Conservation (phyloP, 2,888 invertebrate species). For the Lysandra coridon region DNA sequence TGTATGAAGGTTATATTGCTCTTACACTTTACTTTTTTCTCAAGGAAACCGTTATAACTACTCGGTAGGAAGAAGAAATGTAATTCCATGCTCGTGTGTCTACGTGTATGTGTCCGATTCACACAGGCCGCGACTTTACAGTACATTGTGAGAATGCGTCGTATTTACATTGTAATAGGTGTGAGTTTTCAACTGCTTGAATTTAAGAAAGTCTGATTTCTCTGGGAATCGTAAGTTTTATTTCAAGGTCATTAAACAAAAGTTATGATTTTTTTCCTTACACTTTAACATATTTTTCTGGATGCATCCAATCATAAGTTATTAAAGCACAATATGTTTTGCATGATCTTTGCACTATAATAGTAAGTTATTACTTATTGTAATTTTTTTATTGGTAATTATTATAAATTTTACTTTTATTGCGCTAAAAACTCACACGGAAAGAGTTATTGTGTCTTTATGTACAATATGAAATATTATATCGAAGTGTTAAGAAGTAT, state of each 20-base stretch:
- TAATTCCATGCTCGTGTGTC: constrained; percentile 76
- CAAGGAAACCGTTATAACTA: constrained; percentile 22
- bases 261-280: too few relatives aligned
- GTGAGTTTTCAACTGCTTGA: neutral
- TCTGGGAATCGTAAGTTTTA: too few relatives aligned
- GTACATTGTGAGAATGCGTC: constrained; percentile 63
- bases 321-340: too few relatives aligned
- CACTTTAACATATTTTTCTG: too few relatives aligned
- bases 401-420: too few relatives aligned
- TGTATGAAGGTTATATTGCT: neutral
- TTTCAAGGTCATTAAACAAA: too few relatives aligned
- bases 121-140: constrained; percentile 65
- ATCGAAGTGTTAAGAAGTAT: neutral
- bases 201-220: neutral
- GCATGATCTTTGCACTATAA: too few relatives aligned
- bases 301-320: too few relatives aligned
- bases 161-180: constrained; percentile 29
- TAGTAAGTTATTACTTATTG: too few relatives aligned
- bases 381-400: too few relatives aligned
- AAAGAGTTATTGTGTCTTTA: neutral
- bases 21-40: neutral
- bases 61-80: constrained; percentile 47
- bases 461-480: neutral
- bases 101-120: constrained; percentile 70
- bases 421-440: neutral